Evolutionary conservation across 2,797 vertebrate species (phyloP).

Genomic region (Artibeus jamaicensis): DNA sequence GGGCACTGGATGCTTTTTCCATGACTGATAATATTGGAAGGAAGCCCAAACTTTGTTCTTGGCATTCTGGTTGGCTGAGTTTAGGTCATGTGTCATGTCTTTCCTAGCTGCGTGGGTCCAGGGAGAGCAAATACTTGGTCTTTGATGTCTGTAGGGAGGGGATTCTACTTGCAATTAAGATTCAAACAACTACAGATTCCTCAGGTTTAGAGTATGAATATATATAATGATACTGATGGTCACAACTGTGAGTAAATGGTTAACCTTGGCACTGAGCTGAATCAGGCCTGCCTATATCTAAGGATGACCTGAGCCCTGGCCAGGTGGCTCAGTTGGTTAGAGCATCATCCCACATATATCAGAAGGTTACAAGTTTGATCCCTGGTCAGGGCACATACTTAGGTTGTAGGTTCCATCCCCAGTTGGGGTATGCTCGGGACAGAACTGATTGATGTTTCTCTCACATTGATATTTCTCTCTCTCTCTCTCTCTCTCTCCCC

Average conservation of each 20-base stretch:
- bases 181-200: neutral
- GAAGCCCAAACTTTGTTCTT: neutral
- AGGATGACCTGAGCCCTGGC: neutral
- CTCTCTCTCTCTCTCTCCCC: too few species aligned
- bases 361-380: too few species aligned
- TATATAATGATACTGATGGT: neutral
- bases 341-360: too few species aligned
- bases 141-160: neutral
- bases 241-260: neutral
- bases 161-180: neutral
- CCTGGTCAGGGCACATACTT: too few species aligned
- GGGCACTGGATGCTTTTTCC: neutral
- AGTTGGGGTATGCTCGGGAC: too few species aligned
- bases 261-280: neutral
- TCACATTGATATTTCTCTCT: too few species aligned
- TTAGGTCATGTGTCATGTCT: neutral
- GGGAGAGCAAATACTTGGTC: neutral
- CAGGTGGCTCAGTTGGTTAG: too few species aligned
- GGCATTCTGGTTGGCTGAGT: neutral
- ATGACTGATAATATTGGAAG: neutral
- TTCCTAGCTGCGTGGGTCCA: neutral
- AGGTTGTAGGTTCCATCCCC: too few species aligned
- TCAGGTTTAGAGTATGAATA: neutral
- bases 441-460: too few species aligned
- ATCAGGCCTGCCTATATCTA: neutral